Evolutionary conservation across 2,888 invertebrate genomes (phyloP), one percentile per base, ranked within the genome.

Genomic region (Clunio marinus): DNA sequence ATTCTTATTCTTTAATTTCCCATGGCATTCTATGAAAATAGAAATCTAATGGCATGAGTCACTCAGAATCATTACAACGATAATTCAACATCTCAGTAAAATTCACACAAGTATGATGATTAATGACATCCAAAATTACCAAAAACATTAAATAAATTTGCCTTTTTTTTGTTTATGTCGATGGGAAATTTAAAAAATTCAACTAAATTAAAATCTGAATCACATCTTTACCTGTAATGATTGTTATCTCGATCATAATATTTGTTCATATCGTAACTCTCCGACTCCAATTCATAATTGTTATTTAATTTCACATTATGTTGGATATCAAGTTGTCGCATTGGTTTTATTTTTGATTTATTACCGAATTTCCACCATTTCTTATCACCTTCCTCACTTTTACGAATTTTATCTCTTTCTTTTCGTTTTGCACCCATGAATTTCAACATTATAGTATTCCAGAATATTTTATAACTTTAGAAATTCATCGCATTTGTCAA

Each of bases 221-320:
- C 10, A 41, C 41, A 13, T 13, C 35, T 28, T n/a, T 7, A 63
- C 63, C 63, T 63, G 28, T 46, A 63, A 20, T 63, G 45, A 63
- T 63, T 63, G 46, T 46, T 45, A 63, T 63, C 63, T 63, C 63
- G 37, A 60, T 60, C 60, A 37, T 37, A 4, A 63, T 28, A 63
- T 28, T 45, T 63, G 15, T 27, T 37, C 63, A 63, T 63, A 45
- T 63, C 63, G 25, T 63, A 46, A 22, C 27, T 25, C 28, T 63
- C 45, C 13, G 28, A 8, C 8, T 27, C 13, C 1, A 15, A 17
- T 15, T 63, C 24, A n/a, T 46, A 13, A 20, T 27, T 27, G 15
- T 63, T 17, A 20, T 63, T 46, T 1, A 63, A 46, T 7, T 63
- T 45, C 20, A 63, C 63, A 63, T 63, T 37, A 45, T 63, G 63